Evolutionary conservation across 2,113 vertebrate genomes (phyloP).

Genomic region (Alces alces): DNA sequence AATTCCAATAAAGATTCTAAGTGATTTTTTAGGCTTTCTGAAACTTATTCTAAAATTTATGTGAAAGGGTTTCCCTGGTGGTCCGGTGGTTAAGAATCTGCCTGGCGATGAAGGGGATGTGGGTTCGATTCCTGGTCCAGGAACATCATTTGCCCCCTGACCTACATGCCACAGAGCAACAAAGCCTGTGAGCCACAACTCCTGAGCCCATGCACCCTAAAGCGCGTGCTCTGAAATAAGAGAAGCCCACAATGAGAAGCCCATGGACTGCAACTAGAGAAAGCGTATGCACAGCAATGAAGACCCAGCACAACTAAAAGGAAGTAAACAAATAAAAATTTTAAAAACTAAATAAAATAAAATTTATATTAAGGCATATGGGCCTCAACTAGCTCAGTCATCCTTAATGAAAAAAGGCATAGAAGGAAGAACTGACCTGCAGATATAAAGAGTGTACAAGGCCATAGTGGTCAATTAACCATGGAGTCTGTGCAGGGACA

Average conservation of each 20-base stretch:
- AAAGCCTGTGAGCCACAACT: background rate
- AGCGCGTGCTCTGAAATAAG: fast-evolving
- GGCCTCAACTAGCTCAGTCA: background rate
- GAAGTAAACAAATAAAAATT: background rate
- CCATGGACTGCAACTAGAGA: background rate
- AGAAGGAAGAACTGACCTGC: background rate
- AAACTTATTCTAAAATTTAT: background rate
- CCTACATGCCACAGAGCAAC: fast-evolving
- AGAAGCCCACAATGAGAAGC: background rate
- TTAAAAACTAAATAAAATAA: background rate
- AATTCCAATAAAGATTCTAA: background rate
- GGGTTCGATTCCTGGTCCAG: background rate
- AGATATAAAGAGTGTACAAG: background rate
- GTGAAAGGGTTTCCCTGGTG: background rate
- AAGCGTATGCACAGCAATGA: background rate
- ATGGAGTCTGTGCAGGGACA: background rate
- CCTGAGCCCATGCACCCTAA: background rate
- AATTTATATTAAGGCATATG: background rate
- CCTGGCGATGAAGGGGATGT: background rate
- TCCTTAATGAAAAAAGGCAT: background rate
- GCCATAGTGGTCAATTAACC: background rate
- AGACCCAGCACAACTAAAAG: background rate
- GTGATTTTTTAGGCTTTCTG: background rate
- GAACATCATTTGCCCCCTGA: background rate
- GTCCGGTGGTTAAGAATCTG: background rate